These are phyloP conservation scores for Sardina pilchardus DNA, from an alignment of 2,113 vertebrate genomes.

Conservation along the genomic window DNA sequence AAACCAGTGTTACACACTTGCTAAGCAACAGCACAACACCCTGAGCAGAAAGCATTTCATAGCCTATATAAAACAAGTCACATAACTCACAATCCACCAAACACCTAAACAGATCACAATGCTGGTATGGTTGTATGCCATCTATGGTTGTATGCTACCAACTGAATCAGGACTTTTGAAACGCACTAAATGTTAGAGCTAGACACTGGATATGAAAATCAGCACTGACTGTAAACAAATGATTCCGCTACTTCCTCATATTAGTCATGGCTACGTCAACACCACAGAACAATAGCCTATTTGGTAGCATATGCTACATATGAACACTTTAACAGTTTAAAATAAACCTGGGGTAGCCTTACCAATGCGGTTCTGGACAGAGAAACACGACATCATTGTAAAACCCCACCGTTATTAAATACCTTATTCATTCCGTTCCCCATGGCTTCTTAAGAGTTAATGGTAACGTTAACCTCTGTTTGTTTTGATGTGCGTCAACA, in stretches of 20 bases:
- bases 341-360: neutral
- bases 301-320: neutral
- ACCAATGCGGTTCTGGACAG: neutral
- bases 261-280: neutral
- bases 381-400: neutral
- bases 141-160: too few relatives aligned
- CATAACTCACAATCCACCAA: too few relatives aligned
- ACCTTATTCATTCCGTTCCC: slow-evolving; percentile 79
- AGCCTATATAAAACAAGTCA: too few relatives aligned
- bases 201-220: neutral
- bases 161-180: neutral
- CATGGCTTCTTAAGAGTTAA: slow-evolving; percentile 53
- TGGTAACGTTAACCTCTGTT: neutral
- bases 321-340: neutral
- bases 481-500: neutral
- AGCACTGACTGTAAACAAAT: neutral
- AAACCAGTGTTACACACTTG: too few relatives aligned
- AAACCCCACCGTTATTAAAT: neutral
- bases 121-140: too few relatives aligned
- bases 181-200: neutral
- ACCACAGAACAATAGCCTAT: neutral
- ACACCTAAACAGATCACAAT: neutral
- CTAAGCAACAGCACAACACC: too few relatives aligned
- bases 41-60: too few relatives aligned
- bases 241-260: neutral